These are phyloP conservation scores for Aphelenchoides fujianensis DNA, from an alignment of 1,140 invertebrate species.

Conservation along the genomic window DNA sequence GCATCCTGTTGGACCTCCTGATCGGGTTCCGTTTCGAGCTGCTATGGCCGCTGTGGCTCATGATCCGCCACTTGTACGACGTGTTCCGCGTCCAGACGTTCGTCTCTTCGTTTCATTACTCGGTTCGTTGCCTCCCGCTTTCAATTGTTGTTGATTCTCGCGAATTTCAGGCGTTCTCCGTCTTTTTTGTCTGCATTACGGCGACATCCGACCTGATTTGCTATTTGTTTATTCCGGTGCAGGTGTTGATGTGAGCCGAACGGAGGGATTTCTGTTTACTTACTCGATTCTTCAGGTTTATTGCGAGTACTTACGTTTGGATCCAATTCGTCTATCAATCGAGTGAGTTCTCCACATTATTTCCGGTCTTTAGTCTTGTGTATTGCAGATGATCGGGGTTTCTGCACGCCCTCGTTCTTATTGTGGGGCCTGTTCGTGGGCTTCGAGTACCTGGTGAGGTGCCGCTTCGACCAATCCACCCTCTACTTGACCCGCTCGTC, in stretches of 20 bases:
- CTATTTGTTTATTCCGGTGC: constrained; percentile 96
- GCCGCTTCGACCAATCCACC: constrained; percentile 87
- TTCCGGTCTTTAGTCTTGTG: constrained; percentile 12
- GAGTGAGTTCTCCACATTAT: constrained; percentile 68
- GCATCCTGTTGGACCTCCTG: constrained; percentile 92
- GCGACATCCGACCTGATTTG: constrained; percentile 97
- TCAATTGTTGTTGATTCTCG: background rate
- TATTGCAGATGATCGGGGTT: constrained; percentile 42
- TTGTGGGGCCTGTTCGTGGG: constrained; percentile 48
- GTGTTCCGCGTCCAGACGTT: constrained; percentile 98
- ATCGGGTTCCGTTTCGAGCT: constrained; percentile 98
- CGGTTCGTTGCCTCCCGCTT: constrained; percentile 30
- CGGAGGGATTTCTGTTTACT: background rate
- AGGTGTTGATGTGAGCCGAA: constrained; percentile 63
- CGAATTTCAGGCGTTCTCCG: constrained; percentile 82
- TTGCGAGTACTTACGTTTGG: constrained; percentile 97
- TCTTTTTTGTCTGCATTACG: constrained; percentile 96
- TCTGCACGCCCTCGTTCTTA: constrained; percentile 48
- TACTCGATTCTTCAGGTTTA: constrained; percentile 82
- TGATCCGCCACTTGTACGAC: constrained; percentile 91
- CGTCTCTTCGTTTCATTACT: constrained; percentile 67
- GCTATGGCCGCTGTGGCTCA: constrained; percentile 95
- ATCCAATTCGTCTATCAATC: constrained; percentile 98
- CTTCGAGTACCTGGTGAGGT: constrained; percentile 67
- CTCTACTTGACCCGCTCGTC: constrained; percentile 89